phyloP scores from a whole-genome alignment of 2,113 vertebrate genomes.

The Ciconia boyciana region DNA sequence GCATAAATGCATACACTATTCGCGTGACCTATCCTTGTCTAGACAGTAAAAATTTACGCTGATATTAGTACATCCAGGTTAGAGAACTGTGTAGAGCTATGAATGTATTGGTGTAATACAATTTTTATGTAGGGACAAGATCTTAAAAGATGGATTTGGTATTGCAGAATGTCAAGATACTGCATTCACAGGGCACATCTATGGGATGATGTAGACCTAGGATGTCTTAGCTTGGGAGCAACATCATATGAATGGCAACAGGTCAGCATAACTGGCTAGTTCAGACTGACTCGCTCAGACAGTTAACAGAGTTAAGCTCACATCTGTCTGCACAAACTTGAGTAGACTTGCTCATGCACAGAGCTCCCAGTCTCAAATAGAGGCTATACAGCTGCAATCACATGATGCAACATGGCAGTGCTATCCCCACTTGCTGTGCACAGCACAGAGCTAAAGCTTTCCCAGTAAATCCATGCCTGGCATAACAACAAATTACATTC shows the following conservation, averaged over 20 bases:
- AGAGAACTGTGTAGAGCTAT: neutral
- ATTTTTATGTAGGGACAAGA: neutral
- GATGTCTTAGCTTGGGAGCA: neutral
- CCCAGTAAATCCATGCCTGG: constrained; percentile 37
- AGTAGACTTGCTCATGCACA: neutral
- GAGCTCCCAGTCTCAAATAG: neutral
- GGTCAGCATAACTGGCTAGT: neutral
- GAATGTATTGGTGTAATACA: neutral
- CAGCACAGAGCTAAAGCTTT: neutral
- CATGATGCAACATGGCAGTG: neutral
- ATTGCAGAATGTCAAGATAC: neutral
- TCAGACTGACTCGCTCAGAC: neutral
- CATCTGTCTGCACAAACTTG: neutral
- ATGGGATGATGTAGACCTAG: neutral
- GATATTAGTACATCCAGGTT: neutral
- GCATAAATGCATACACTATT: neutral
- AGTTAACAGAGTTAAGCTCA: neutral
- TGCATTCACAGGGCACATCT: neutral
- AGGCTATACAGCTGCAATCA: neutral
- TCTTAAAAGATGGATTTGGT: neutral
- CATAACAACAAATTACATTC: constrained; percentile 44
- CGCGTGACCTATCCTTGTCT: neutral
- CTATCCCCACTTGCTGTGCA: constrained; percentile 10
- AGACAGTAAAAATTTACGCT: neutral
- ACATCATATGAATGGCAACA: neutral